phyloP scores from a whole-genome alignment of 2,797 vertebrate species.

The Cirrhinus mrigala region DNA sequence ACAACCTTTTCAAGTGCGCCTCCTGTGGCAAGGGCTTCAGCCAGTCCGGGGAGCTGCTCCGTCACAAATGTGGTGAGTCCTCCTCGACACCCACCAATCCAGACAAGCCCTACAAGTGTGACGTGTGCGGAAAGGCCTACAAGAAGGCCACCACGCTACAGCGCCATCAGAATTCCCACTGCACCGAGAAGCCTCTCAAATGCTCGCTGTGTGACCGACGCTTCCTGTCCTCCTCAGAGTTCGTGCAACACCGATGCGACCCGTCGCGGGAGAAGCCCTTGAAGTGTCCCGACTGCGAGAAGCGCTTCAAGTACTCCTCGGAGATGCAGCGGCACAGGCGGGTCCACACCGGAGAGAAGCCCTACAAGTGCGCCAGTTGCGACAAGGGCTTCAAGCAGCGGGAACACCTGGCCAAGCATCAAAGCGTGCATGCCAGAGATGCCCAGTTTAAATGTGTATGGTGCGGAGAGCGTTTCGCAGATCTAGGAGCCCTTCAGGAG shows the following conservation, averaged over 20 bases:
- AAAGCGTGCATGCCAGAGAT: conserved; percentile 92
- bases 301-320: conserved; percentile 96
- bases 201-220: conserved; percentile 96
- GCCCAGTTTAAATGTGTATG: conserved; percentile 98
- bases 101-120: conserved; percentile 95
- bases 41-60: conserved; percentile 93
- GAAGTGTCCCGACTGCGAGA: conserved; percentile 96
- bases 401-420: conserved; percentile 96
- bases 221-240: conserved; percentile 96
- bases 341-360: conserved; percentile 96
- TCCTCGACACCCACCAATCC: conserved; percentile 77
- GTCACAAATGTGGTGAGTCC: conserved; percentile 90
- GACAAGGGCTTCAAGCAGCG: conserved; percentile 98
- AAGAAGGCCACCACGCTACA: conserved; percentile 95
- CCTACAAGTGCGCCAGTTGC: conserved; percentile 94
- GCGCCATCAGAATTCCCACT: conserved; percentile 94
- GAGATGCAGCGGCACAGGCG: conserved; percentile 95
- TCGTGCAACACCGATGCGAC: conserved; percentile 96
- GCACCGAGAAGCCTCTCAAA: conserved; percentile 94
- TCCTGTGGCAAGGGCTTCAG: conserved; percentile 98
- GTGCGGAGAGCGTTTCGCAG: conserved; percentile 96
- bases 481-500: conserved; percentile 93
- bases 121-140: conserved; percentile 93
- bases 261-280: conserved; percentile 94
- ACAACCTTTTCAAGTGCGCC: conserved; percentile 97